These are phyloP conservation scores for Muntiacus muntjak DNA, from an alignment of 2,113 vertebrate genomes.

Conservation along the genomic window DNA sequence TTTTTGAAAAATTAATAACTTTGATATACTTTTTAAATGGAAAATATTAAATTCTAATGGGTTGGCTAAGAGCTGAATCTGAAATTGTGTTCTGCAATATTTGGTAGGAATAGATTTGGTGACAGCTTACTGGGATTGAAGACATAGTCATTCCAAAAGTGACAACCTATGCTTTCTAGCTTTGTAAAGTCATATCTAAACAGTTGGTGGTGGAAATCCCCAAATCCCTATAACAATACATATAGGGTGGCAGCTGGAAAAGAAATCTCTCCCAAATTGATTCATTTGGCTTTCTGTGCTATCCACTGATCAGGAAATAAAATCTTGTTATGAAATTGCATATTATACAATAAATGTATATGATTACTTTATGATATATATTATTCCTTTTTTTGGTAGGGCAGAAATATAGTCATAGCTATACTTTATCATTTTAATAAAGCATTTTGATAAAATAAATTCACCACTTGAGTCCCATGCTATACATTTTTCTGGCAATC, in stretches of 20 bases:
- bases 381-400: not conserved
- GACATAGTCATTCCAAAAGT: not conserved
- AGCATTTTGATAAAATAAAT: not conserved
- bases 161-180: not conserved
- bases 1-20: not conserved
- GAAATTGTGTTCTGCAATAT: not conserved
- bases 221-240: not conserved
- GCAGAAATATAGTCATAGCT: not conserved
- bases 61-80: not conserved
- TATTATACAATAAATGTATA: not conserved
- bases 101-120: not conserved
- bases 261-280: not conserved
- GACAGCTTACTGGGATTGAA: not conserved
- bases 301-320: not conserved
- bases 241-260: not conserved
- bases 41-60: not conserved
- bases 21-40: not conserved
- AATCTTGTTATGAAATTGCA: not conserved
- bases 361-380: not conserved
- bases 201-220: not conserved
- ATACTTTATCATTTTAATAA: conserved; percentile 35
- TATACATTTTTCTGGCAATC: not conserved
- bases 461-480: not conserved
- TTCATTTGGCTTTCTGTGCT: not conserved
- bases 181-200: not conserved